Evolutionary conservation across 1,140 invertebrate species (phyloP).

Genomic region (Sitobion miscanthi): DNA sequence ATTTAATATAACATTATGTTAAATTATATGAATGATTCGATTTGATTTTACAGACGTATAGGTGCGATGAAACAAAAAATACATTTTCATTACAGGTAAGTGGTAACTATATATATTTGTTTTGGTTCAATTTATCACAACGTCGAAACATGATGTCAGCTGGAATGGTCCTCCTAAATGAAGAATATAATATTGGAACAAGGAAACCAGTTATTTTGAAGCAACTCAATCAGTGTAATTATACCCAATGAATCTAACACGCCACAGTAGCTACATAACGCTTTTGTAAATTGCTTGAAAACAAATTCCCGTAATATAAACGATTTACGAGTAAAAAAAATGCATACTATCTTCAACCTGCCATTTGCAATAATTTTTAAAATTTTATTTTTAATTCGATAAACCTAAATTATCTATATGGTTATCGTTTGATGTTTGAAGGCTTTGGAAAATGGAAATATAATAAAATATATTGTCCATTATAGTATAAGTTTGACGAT

Average conservation of each 20-base stretch:
- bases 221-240: conserved; percentile 38
- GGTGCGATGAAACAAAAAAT: not conserved
- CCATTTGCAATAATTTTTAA: not conserved
- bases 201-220: conserved; percentile 35
- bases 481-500: not conserved
- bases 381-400: not conserved
- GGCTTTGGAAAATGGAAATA: not conserved
- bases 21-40: not conserved
- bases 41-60: not conserved
- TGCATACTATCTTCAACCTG: not conserved
- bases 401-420: not conserved
- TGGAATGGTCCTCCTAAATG: not conserved
- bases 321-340: not conserved
- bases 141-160: not conserved
- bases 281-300: not conserved
- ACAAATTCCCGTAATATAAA: not conserved
- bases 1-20: not conserved
- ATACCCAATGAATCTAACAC: not conserved
- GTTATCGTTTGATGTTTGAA: not conserved
- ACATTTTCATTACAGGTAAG: not conserved
- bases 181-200: not conserved
- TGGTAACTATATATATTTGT: not conserved
- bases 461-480: not conserved
- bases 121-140: not conserved
- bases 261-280: not conserved